A percentile compares a stretch with the other conserved stretches of the same genome.
Evolutionary conservation across 2,888 invertebrate genomes (phyloP).

Genomic region (Gymnoscelis rufifasciata): DNA sequence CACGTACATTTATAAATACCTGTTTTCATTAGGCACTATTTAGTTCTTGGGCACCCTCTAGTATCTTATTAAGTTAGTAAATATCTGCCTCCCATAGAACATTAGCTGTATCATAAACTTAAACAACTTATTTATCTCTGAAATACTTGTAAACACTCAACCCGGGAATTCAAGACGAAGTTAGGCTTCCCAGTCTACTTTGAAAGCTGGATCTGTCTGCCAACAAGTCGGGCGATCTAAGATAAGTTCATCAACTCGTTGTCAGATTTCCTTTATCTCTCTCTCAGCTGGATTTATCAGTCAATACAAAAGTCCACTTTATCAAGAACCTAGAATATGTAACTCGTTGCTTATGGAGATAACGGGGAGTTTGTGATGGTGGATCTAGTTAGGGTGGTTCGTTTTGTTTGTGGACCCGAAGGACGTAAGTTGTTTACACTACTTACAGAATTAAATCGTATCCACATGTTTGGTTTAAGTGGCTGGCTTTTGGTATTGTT

Average conservation of each 20-base stretch:
- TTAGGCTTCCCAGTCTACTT: constrained; percentile 49
- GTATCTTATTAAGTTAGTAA: background rate
- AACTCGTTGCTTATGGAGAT: constrained; percentile 35
- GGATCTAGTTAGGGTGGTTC: constrained; percentile 38
- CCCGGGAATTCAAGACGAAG: constrained; percentile 53
- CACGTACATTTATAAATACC: too few relatives aligned
- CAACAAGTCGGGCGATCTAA: constrained; percentile 21
- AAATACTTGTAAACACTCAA: constrained; percentile 74
- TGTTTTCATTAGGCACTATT: too few relatives aligned
- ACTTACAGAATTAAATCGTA: constrained; percentile 72
- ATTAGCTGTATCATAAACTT: constrained; percentile 60
- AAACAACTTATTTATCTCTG: constrained; percentile 69
- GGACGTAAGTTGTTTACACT: constrained; percentile 66
- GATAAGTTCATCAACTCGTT: constrained; percentile 8
- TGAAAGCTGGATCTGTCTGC: constrained; percentile 29
- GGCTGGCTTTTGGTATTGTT: constrained; percentile 38
- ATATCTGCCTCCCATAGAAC: constrained; percentile 30
- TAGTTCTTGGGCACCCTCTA: too few relatives aligned
- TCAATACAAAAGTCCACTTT: constrained; percentile 44
- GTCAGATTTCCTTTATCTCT: constrained; percentile 8
- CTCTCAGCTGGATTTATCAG: constrained; percentile 35
- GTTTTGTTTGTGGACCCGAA: constrained; percentile 38
- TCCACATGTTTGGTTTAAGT: constrained; percentile 52
- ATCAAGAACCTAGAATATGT: constrained; percentile 46
- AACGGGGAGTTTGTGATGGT: constrained; percentile 10